A percentile compares a stretch with the other conserved stretches of the same genome.
Evolutionary conservation across 2,113 vertebrate genomes (phyloP).

Genomic region (Abramis brama): DNA sequence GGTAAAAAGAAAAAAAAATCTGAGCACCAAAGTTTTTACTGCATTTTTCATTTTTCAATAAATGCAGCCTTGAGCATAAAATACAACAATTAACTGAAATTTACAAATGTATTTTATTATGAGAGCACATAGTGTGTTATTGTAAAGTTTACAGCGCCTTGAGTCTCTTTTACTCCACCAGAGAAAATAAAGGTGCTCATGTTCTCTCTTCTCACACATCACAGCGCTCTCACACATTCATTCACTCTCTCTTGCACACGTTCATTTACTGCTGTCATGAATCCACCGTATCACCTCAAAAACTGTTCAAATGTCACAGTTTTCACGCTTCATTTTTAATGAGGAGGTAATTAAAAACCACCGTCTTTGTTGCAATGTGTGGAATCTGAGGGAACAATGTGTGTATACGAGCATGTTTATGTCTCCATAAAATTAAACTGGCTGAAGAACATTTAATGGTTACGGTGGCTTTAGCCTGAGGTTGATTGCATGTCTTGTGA

Average conservation of each 20-base stretch:
- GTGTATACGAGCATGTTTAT: not conserved
- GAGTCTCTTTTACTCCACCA: not conserved
- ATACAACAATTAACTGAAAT: not conserved
- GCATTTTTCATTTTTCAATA: too few relatives aligned
- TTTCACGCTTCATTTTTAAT: constrained; percentile 2
- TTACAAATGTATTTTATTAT: not conserved
- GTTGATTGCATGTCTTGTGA: constrained; percentile 33
- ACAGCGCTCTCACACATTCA: not conserved
- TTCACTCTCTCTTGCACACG: not conserved
- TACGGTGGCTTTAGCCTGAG: not conserved
- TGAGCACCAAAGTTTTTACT: not conserved
- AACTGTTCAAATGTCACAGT: constrained; percentile 10
- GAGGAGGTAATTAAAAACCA: not conserved
- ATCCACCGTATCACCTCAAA: not conserved
- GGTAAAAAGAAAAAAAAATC: too few relatives aligned
- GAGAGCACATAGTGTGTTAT: not conserved
- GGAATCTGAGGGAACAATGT: not conserved
- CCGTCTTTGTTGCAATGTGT: not conserved
- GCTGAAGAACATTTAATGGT: not conserved
- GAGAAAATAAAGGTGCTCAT: not conserved
- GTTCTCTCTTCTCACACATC: not conserved
- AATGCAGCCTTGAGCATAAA: not conserved
- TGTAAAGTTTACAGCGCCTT: not conserved
- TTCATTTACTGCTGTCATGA: not conserved
- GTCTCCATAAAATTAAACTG: constrained; percentile 7